Evolutionary conservation across 1,140 invertebrate genomes (phyloP).

Genomic region (Lasioglossum albipes): DNA sequence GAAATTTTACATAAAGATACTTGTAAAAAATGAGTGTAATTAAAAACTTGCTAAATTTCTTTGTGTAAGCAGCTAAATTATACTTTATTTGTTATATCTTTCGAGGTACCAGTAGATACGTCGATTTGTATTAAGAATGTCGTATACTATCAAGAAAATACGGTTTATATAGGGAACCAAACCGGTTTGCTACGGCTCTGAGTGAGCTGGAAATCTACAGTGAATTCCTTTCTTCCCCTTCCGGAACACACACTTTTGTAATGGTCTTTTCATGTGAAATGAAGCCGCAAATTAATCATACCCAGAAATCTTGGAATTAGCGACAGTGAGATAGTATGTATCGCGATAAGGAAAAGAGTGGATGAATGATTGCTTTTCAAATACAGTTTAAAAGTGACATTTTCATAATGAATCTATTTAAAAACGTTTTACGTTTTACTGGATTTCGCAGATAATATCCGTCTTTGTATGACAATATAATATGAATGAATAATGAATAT

Average conservation of each 20-base stretch:
- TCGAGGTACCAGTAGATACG: neutral
- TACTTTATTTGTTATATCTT: neutral
- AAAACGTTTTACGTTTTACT: neutral
- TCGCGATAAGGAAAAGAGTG: neutral
- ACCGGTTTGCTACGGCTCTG: conserved; percentile 17
- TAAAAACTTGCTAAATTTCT: neutral
- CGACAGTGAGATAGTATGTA: neutral
- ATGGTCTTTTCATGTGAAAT: neutral
- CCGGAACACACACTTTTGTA: conserved; percentile 39
- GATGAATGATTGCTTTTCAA: neutral
- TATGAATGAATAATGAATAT: neutral
- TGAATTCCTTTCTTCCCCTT: conserved; percentile 56
- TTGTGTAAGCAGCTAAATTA: neutral
- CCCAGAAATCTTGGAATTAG: neutral
- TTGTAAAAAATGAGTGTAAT: neutral
- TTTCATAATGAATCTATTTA: neutral
- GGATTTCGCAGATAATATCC: neutral
- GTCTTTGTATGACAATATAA: neutral
- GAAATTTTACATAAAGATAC: neutral
- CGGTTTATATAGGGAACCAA: conserved; percentile 10
- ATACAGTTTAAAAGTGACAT: neutral
- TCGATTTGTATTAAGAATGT: neutral
- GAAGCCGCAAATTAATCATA: neutral
- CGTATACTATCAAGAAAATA: neutral
- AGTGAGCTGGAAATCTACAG: conserved; percentile 3